Conservation (phyloP, 2,797 vertebrate species). For the Hyperoplus lanceolatus region DNA sequence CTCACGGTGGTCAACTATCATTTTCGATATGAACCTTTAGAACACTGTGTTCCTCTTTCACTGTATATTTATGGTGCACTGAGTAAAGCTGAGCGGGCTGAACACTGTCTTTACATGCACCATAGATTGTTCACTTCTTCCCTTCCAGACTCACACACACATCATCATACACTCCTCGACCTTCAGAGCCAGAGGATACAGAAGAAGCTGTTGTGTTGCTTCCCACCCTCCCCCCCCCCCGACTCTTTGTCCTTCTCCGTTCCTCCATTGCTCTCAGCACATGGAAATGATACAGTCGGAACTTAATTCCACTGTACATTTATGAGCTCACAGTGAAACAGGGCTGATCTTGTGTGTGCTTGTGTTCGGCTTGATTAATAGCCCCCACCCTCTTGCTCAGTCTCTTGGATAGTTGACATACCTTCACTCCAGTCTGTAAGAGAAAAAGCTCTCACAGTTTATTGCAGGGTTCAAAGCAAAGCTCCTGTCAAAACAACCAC, state of each 20-base stretch:
- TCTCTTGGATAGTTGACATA: slow-evolving; percentile 30
- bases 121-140: slow-evolving; percentile 6
- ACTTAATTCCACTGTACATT: slow-evolving; percentile 47
- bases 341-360: slow-evolving; percentile 49
- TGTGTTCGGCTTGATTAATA: slow-evolving; percentile 47
- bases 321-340: slow-evolving; percentile 30
- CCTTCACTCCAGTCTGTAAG: slow-evolving; percentile 13
- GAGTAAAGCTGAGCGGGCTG: slow-evolving; percentile 28
- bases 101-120: slow-evolving; percentile 23
- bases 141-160: slow-evolving; percentile 24
- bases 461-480: slow-evolving; percentile 39
- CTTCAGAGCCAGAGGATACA: slow-evolving; percentile 70
- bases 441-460: slow-evolving; percentile 22
- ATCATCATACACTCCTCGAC: slow-evolving; percentile 52
- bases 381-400: slow-evolving; percentile 3
- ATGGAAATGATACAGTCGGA: slow-evolving; percentile 63
- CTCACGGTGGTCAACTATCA: slow-evolving; percentile 3
- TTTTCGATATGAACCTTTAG: slow-evolving; percentile 57
- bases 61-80: slow-evolving; percentile 39
- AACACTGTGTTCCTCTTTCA: slow-evolving; percentile 73
- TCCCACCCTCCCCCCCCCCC: slow-evolving; percentile 49
- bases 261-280: slow-evolving; percentile 39
- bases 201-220: slow-evolving; percentile 67
- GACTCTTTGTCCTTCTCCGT: slow-evolving; percentile 11
- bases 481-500: slow-evolving; percentile 52